Evolutionary conservation across 2,888 invertebrate species (phyloP).

Genomic region (Rutpela maculata): DNA sequence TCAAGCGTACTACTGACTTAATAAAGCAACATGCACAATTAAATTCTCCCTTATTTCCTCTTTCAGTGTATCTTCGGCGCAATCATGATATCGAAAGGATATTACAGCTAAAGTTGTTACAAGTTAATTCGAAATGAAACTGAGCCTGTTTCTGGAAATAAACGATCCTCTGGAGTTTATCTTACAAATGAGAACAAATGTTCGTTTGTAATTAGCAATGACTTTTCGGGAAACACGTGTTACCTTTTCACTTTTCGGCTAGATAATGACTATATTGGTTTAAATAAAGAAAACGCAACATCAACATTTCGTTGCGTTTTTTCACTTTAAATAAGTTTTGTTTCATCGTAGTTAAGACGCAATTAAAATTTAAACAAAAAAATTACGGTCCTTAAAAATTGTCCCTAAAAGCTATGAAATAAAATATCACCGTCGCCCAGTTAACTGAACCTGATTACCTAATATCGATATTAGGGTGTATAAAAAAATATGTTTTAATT

Average conservation of each 20-base stretch:
- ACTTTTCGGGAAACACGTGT: neutral
- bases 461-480: too few relatives aligned
- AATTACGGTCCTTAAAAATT: too few relatives aligned
- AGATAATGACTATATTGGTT: neutral
- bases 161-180: constrained; percentile 5
- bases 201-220: neutral
- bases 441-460: too few relatives aligned
- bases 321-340: too few relatives aligned
- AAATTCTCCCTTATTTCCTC: constrained; percentile 34
- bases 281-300: too few relatives aligned
- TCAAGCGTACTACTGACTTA: constrained; percentile 19
- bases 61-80: constrained; percentile 16
- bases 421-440: too few relatives aligned
- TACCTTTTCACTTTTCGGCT: neutral
- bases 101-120: constrained; percentile 41
- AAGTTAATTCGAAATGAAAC: constrained; percentile 25
- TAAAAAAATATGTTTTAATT: too few relatives aligned
- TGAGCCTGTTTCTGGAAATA: constrained; percentile 6
- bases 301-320: too few relatives aligned
- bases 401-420: too few relatives aligned
- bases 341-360: too few relatives aligned
- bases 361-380: too few relatives aligned
- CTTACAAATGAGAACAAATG: constrained; percentile 21
- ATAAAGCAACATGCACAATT: constrained; percentile 41
- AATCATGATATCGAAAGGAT: constrained; percentile 39